Evolutionary conservation across 2,113 vertebrate species (phyloP), one percentile per base, ranked within the genome.

Genomic region (Saccopteryx bilineata): DNA sequence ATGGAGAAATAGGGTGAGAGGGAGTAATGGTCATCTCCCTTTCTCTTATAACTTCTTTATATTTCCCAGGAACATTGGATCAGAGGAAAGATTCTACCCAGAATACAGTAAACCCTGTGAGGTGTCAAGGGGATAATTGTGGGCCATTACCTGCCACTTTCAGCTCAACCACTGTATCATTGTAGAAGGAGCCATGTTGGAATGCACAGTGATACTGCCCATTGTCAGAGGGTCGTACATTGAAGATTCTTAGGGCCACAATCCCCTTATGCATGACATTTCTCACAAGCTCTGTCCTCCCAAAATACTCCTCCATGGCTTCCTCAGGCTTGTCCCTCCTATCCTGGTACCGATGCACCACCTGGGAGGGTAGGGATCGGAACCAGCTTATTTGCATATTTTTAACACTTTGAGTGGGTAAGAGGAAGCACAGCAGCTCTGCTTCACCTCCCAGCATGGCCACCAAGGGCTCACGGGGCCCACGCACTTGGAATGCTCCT

Each of bases 311-410:
- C 11, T 46, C 7, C 13, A 58, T 39, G 52, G 48, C 48, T 76
- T 90, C 24, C 19, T 13, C 13, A 26, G 69, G 52, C 15, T 83
- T 50, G 9, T 78, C 68, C 2, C 5, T 90, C 48, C 80, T 46
- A 39, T 39, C 7, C 28, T 50, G 26, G n/a, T 91, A 69, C 50
- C 65, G 28, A 13, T 86, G 46, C 7, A 69, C 58, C 54, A 81
- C 7, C 2, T 52, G 31, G 21, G 46, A 0, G 0, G 60, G 4
- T 46, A 33, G 48, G 3, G 0, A 74, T 9, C 0, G 56, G 14
- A 2, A 83, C 7, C 88, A 94, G 14, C 14, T 69, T 63, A 87
- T 82, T 65, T 66, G 15, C 46, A 95, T 87, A 9, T 71, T 46
- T 17, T 31, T 14, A 80, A 83, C 66, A 46, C 7, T 75, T 28